phyloP scores from a whole-genome alignment of 1,140 invertebrate species.

The Papilio glaucus region DNA sequence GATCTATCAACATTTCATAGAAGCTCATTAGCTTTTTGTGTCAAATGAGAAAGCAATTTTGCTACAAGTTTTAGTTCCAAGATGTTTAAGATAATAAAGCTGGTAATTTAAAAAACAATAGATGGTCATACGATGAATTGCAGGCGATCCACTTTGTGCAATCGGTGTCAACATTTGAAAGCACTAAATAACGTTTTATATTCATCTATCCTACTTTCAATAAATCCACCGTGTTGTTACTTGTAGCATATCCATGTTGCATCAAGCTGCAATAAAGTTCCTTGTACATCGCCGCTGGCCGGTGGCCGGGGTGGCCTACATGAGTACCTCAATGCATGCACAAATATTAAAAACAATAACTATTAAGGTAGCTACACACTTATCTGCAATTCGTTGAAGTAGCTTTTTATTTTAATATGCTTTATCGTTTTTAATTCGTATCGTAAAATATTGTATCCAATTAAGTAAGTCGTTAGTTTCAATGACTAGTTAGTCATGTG shows the following conservation, averaged over 20 bases:
- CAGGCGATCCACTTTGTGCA: too few species aligned
- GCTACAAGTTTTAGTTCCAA: too few species aligned
- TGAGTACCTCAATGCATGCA: slow-evolving; percentile 31
- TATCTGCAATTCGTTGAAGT: neutral
- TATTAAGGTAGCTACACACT: slow-evolving; percentile 22
- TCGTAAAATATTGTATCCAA: neutral
- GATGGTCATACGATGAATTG: too few species aligned
- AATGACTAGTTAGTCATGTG: too few species aligned
- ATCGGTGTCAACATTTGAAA: neutral
- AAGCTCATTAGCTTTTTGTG: too few species aligned
- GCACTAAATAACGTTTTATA: slow-evolving; percentile 17
- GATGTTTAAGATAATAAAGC: too few species aligned
- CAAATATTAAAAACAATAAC: slow-evolving; percentile 35
- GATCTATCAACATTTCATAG: too few species aligned
- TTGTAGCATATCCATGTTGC: slow-evolving; percentile 29
- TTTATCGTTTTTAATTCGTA: neutral
- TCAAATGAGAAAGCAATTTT: too few species aligned
- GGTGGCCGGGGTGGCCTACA: slow-evolving; percentile 20
- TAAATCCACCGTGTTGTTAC: slow-evolving; percentile 25
- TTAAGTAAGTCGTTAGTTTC: too few species aligned
- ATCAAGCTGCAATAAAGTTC: slow-evolving; percentile 26
- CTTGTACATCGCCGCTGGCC: slow-evolving; percentile 29
- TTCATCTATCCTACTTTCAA: slow-evolving; percentile 22
- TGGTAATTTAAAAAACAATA: too few species aligned
- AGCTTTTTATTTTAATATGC: neutral